Base-by-base conservation (phyloP, 1,140 invertebrate species). In the Lordiphosa mommai region DNA sequence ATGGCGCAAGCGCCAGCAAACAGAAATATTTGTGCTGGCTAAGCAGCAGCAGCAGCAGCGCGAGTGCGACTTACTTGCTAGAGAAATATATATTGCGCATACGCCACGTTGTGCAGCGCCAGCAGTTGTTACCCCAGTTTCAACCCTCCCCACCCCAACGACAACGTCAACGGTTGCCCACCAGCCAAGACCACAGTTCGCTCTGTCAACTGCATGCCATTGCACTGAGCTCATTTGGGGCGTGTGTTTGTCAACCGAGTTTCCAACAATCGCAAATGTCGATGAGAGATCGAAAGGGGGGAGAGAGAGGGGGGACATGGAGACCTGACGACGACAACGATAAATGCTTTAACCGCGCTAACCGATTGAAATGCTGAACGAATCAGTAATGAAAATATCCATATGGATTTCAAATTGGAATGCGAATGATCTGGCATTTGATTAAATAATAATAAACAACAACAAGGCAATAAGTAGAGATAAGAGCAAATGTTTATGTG, bases 221-320 rank as follows among this genome's bases (percentile, higher is more conserved):
- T 84, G 77, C 76, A 82, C 71, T 80, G 74, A 80, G 74, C 74
- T 80, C 74, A 80, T 80, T 74, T 56, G 59, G 65, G 53, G 59
- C 59, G 59, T 52, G 73, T 69, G 40, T 73, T 70, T 73, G 71
- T 73, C 72, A 72, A 72, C 56, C 61, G 72, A 77, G 71, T 73
- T 72, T 23, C 50, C 72, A 64, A 36, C 58, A 64, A 64, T 47
- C 71, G 71, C 68, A 47, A 55, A 71, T 56, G 67, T 72, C 67
- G 74, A 40, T 55, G 46, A 52, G 59, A 32, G 44, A 44, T 29
- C 36, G 30, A 32, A 30, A 55, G 48, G 14, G 13, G 10, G 17
- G 9, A 47, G 40, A 14, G 9, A 32, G 37, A 49, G 37, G 12
- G 7, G 27, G 33, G 50, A 36, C n/a, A n/a, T 41, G n/a, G 7